Conservation (phyloP, 2,113 vertebrate species). For the Turdus rufiventris region DNA sequence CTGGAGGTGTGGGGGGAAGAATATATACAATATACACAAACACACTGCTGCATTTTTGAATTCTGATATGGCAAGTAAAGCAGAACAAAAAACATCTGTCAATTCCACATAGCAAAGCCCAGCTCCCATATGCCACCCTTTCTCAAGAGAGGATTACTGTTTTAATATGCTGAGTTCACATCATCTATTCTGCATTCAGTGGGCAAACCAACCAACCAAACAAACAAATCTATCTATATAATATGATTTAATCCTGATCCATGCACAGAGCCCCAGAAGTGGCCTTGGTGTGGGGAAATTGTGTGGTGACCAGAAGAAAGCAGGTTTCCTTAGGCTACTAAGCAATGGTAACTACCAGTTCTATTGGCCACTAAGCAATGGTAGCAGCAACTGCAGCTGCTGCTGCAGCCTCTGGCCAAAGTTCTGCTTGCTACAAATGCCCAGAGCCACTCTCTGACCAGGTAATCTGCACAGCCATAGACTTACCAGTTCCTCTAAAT, state of each 20-base stretch:
- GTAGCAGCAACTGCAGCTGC: neutral
- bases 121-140: constrained; percentile 9
- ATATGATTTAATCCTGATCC: neutral
- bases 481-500: neutral
- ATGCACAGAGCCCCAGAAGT: neutral
- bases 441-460: neutral
- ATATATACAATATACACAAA: neutral
- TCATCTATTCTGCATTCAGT: neutral
- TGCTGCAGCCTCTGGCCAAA: neutral
- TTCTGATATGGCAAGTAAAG: constrained; percentile 24
- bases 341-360: neutral
- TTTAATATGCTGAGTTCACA: neutral
- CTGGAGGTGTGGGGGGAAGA: neutral
- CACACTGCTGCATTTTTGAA: neutral
- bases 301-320: neutral
- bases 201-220: neutral
- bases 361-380: neutral
- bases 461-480: neutral
- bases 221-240: neutral
- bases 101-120: neutral
- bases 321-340: neutral
- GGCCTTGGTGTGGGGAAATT: neutral
- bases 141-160: constrained; percentile 22
- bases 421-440: neutral
- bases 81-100: constrained; percentile 38